phyloP scores from a whole-genome alignment of 2,888 invertebrate genomes.

The Polymixis lichenea region DNA sequence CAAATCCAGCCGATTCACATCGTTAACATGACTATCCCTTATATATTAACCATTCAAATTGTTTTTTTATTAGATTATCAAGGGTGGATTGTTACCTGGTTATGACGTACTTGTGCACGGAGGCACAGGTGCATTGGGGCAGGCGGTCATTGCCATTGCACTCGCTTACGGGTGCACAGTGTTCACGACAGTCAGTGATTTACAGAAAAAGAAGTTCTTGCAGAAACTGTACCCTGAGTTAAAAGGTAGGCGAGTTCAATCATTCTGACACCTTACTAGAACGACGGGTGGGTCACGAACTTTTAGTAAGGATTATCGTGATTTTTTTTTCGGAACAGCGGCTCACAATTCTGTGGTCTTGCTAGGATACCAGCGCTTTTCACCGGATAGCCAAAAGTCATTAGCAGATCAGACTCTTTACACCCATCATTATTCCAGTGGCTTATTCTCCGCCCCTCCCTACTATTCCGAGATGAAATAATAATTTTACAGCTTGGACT shows the following conservation, averaged over 20 bases:
- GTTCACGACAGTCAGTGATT: slow-evolving; percentile 74
- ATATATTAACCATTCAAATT: neutral
- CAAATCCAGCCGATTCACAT: no score
- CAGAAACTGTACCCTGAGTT: slow-evolving; percentile 70
- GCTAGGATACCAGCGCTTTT: neutral
- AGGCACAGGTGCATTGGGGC: slow-evolving; percentile 64
- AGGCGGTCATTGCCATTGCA: slow-evolving; percentile 71
- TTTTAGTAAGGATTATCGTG: neutral
- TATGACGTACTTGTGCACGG: slow-evolving; percentile 42
- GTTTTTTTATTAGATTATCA: slow-evolving; percentile 21
- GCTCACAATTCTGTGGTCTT: neutral
- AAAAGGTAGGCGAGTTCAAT: slow-evolving; percentile 62
- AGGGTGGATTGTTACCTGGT: slow-evolving; percentile 4
- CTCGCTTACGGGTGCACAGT: slow-evolving; percentile 67
- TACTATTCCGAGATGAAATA: no score
- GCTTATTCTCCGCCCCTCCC: no score
- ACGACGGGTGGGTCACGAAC: no score
- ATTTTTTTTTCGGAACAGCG: neutral
- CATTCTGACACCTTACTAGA: neutral
- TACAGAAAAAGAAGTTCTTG: slow-evolving; percentile 70
- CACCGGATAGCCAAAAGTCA: no score
- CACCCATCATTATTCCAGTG: no score
- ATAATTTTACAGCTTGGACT: no score
- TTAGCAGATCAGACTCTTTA: no score
- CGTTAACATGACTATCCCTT: neutral